A percentile compares a stretch with the other conserved stretches of the same genome.
phyloP scores from a whole-genome alignment of 2,113 vertebrate species.

The Nibea albiflora region DNA sequence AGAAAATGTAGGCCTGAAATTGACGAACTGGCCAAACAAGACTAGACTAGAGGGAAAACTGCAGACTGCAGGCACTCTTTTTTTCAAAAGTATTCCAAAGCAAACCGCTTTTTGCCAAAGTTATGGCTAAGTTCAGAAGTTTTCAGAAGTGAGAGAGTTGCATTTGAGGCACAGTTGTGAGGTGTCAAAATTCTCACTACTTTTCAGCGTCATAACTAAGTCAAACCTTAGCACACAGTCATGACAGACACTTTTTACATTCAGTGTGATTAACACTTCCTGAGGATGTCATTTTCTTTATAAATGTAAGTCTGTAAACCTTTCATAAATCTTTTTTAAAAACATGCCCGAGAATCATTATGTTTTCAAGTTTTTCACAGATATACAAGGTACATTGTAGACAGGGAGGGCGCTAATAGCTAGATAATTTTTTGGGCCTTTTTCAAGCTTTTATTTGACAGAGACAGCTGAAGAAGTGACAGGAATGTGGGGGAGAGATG shows the following conservation, averaged over 20 bases:
- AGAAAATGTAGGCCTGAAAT: not conserved
- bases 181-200: too few relatives aligned
- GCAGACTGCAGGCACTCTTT: not conserved
- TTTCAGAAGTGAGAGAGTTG: not conserved
- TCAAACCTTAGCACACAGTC: not conserved
- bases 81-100: not conserved
- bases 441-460: too few relatives aligned
- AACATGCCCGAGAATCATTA: not conserved
- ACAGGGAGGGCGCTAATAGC: not conserved
- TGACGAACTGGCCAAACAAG: conserved; percentile 23
- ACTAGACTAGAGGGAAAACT: conserved; percentile 1
- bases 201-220: not conserved
- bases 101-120: not conserved
- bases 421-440: not conserved
- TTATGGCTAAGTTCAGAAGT: not conserved
- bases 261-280: not conserved
- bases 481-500: too few relatives aligned
- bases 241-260: not conserved
- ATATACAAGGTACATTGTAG: too few relatives aligned
- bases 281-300: not conserved
- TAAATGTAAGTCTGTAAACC: too few relatives aligned
- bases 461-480: too few relatives aligned
- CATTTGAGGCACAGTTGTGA: not conserved
- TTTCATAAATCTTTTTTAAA: not conserved
- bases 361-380: not conserved